Evolutionary conservation across 30 jellyfish, hydroid and myxozoan species (phyloP).

Genomic region (Morbakka virulenta): DNA sequence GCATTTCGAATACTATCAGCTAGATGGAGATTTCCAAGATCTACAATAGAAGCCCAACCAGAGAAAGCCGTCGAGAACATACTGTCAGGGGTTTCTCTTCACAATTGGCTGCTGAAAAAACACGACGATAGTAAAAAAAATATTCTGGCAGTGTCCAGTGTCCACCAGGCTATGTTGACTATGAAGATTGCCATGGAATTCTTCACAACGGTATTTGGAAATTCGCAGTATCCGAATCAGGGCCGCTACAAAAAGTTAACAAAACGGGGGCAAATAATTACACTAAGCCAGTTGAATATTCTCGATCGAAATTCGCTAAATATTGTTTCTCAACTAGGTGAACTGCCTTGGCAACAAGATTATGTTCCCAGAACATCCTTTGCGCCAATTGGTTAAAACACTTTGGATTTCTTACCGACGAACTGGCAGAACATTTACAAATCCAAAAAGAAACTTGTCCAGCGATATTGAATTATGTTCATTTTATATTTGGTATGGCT

Average conservation of each 20-base stretch:
- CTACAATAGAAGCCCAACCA: conserved; percentile 33
- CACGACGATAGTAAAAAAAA: conserved; percentile 10
- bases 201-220: conserved; percentile 7
- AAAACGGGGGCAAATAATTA: neutral
- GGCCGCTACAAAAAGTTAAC: neutral
- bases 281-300: neutral
- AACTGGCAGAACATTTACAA: too few species aligned
- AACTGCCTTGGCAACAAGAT: conserved; percentile 25
- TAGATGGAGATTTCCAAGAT: conserved; percentile 18
- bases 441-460: too few species aligned
- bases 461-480: too few species aligned
- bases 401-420: too few species aligned
- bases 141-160: conserved; percentile 14
- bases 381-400: too few species aligned
- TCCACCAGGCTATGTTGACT: conserved; percentile 20
- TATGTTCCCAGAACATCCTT: conserved; percentile 13
- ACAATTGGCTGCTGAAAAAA: conserved; percentile 24
- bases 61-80: conserved; percentile 8
- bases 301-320: too few species aligned
- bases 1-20: conserved; percentile 52
- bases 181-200: too few species aligned
- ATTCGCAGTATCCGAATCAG: neutral
- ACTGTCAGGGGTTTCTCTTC: conserved; percentile 30
- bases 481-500: too few species aligned
- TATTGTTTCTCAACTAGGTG: conserved; percentile 17